Evolutionary conservation across 2,888 invertebrate genomes (phyloP), one percentile per base, ranked within the genome.

Genomic region (Apotomis capreana): DNA sequence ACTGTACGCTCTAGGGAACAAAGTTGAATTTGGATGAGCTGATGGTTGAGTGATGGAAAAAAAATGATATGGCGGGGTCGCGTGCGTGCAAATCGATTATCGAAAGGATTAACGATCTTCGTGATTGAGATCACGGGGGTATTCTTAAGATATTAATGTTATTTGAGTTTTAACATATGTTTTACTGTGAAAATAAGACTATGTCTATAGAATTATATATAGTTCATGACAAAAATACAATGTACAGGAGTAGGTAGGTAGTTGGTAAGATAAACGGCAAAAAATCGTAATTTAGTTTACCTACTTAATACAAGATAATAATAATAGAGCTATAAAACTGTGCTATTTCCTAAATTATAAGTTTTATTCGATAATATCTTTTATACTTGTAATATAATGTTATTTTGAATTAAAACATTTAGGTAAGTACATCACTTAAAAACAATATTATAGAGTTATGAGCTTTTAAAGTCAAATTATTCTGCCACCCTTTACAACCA

Each of bases 71-170:
- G 76, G 83, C 81, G 70, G 78, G 81, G 87, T 87, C 86, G 85
- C 87, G 87, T 87, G 87, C 87, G 87, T 87, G 87, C 83, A 86
- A 87, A 87, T 87, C 86, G 87, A 87, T 87, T 87, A 87, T 83
- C 81, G 78, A 77, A 80, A 83, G 81, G 82, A 83, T 85, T 84
- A 83, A 81, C 79, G 79, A 80, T 80, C 77, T 73, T 74, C 79
- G 73, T 79, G 84, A 85, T 81, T 76, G 69, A 82, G 83, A 85
- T 85, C 84, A 78, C 75, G 75, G 76, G 83, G 80, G 82, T 68
- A 72, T 70, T 87, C 80, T 78, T 64, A 79, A 80, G 86, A 86
- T 84, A 79, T 75, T n/a, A 40, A 58, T 59, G 44, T 59, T 59
- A 59, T 59, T 59, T 13, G 37, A 37, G 15, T 12, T 15, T 44